Base-by-base conservation (phyloP, 2,797 vertebrate species). In the Lepidocolaptes lacrymiger region DNA sequence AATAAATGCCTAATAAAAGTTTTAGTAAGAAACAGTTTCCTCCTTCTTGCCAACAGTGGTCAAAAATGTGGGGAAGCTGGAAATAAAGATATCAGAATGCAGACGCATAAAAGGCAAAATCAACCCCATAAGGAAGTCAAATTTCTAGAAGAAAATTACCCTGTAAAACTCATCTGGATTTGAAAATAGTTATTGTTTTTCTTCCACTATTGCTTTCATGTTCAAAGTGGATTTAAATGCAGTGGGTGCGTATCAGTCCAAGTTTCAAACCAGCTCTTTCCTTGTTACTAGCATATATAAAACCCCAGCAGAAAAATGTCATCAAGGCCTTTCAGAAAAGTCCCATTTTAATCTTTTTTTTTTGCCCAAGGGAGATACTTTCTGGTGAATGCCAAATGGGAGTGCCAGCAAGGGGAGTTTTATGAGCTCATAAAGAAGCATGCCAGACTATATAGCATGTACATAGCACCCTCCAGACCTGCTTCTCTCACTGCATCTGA, bases 1-100 rank as follows among this genome's bases (percentile, higher is more conserved):
- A 95, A 93, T 83, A 91, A 76, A 46, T 78, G 43, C 66, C 59
- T 67, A 96, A 91, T 93, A 94, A 95, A 93, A 89, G 55, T 92
- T 91, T 93, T 68, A 88, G 85, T 75, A 92, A 91, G 95, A 84
- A 96, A 80, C 39, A 41, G 39, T 91, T 96, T 89, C 69, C 72
- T 84, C n/a, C 75, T 88, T 44, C 62, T 93, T 88, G 75, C 72
- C 93, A 93, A 32, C 30, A 91, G 54, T 0, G 7, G 85, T 91
- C 51, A 83, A 74, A 96, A 93, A 58, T 64, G 87, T 66, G 75
- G 85, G 68, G 58, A 93, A 89, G 62, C 55, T 91, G 87, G 89
- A 96, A 96, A 95, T 69, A 83, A 88, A 94, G 76, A 76, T 61
- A 89, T 54, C 82, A 93, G 82, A 94, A 94, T 44, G 55, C 55